Base-by-base conservation (phyloP, 2,797 vertebrate species). In the Cynodonichthys magdalenae region DNA sequence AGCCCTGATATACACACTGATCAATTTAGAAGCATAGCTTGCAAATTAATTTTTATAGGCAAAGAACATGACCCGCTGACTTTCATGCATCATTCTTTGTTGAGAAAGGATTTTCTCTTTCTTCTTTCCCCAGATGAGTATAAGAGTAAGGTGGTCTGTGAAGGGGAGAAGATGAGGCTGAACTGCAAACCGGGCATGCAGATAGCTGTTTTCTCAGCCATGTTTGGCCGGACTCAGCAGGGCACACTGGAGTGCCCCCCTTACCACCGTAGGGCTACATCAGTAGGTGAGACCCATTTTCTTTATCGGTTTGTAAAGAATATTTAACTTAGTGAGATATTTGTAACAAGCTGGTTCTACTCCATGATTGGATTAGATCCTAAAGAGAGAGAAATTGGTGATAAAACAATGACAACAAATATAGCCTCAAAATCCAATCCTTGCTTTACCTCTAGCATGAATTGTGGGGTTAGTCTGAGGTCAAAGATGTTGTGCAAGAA, bases 141-240 rank as follows among this genome's bases (percentile, higher is more conserved):
- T 76, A 96, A 96, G 86, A 96, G 94, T 73, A 96, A 96, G 85
- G 95, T 95, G 70, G 95, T 93, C 63, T 97, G 96, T 65, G 95
- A 97, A 87, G 95, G 95, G 24, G 95, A 97, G 86, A 92, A 92
- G 74, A 89, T 97, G 91, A 93, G 90, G 85, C 87, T 97, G 66
- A 95, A 89, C 92, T 97, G 96, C 79, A 96, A 95, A 81, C 89
- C 92, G 28, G 95, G 93, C 15, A 95, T 93, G 93, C 95, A 95
- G 86, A 96, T 97, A 42, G 94, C 92, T 0, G 84, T 97, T 80
- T 96, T 95, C 86, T 95, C 96, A 0, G 94, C 95, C 63, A 55
- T 93, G 91, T 97, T 96, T 60, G 96, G 96, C 47, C 93, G 94
- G 52, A 94, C 94, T 4, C 95, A 92, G 69, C 93, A 92, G 74